Evolutionary conservation across 2,888 invertebrate species (phyloP).

Genomic region (Diabrotica balteata): DNA sequence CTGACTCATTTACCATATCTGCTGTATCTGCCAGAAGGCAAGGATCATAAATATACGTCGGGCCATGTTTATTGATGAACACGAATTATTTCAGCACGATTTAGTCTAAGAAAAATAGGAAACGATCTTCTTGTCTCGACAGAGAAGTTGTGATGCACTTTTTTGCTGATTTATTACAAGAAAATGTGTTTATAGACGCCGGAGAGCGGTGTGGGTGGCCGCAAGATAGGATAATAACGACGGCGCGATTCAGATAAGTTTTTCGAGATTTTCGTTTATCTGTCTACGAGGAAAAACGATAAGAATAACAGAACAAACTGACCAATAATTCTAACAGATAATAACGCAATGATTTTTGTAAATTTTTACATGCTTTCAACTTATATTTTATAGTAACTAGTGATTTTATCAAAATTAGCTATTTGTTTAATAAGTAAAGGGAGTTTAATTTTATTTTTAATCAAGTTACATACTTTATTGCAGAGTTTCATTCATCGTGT

Average conservation of each 20-base stretch:
- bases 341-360: not conserved
- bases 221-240: not conserved
- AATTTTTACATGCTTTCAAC: not conserved
- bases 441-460: too few relatives aligned
- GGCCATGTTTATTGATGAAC: slow-evolving; percentile 40
- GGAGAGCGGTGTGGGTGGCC: not conserved
- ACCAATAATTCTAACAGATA: not conserved
- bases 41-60: slow-evolving; percentile 30
- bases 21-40: slow-evolving; percentile 3
- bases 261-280: not conserved
- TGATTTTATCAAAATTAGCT: too few relatives aligned
- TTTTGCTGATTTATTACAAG: slow-evolving; percentile 21
- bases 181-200: slow-evolving; percentile 8
- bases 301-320: not conserved
- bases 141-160: slow-evolving; percentile 23
- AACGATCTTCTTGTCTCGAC: slow-evolving; percentile 17
- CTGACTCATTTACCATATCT: too few relatives aligned
- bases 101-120: slow-evolving; percentile 38
- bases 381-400: too few relatives aligned
- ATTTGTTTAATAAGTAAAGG: too few relatives aligned
- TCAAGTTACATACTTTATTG: too few relatives aligned
- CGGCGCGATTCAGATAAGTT: not conserved
- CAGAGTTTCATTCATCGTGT: too few relatives aligned
- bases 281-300: not conserved
- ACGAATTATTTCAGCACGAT: slow-evolving; percentile 37